Conservation (phyloP, 1,140 invertebrate species). For the Lasaia peninsularis region DNA sequence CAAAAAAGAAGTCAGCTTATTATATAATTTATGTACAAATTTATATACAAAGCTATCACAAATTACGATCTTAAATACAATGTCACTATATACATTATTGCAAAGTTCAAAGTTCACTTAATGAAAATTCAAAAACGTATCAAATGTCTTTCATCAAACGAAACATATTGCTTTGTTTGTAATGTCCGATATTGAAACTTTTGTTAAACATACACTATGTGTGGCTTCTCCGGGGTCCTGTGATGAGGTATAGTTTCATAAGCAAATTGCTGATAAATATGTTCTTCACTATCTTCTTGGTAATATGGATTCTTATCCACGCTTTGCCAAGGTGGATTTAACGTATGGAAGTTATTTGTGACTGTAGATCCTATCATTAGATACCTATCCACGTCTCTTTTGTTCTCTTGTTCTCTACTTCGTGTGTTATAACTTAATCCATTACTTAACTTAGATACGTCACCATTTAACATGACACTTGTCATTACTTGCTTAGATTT, state of each 20-base stretch:
- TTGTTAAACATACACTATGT: conserved; percentile 82
- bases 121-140: conserved; percentile 41
- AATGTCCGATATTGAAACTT: conserved; percentile 57
- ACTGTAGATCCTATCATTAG: conserved; percentile 77
- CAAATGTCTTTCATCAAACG: conserved; percentile 43
- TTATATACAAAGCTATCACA: conserved; percentile 76
- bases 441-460: conserved; percentile 72
- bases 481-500: conserved; percentile 75
- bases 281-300: conserved; percentile 73
- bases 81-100: conserved; percentile 74
- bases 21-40: conserved; percentile 63
- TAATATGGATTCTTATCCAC: conserved; percentile 75
- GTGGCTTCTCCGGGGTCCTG: conserved; percentile 77
- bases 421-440: conserved; percentile 68
- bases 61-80: conserved; percentile 64
- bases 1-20: conserved; percentile 62
- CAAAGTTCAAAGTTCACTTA: conserved; percentile 42
- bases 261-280: conserved; percentile 79
- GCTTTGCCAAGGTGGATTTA: conserved; percentile 78
- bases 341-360: conserved; percentile 77
- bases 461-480: conserved; percentile 71
- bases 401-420: conserved; percentile 68
- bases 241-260: conserved; percentile 76
- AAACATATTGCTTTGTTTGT: conserved; percentile 44
- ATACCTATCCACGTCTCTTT: conserved; percentile 77